These are phyloP conservation scores for Zhuqinia jingwanae DNA, from an alignment of 2,888 invertebrate species.

Conservation along the genomic window DNA sequence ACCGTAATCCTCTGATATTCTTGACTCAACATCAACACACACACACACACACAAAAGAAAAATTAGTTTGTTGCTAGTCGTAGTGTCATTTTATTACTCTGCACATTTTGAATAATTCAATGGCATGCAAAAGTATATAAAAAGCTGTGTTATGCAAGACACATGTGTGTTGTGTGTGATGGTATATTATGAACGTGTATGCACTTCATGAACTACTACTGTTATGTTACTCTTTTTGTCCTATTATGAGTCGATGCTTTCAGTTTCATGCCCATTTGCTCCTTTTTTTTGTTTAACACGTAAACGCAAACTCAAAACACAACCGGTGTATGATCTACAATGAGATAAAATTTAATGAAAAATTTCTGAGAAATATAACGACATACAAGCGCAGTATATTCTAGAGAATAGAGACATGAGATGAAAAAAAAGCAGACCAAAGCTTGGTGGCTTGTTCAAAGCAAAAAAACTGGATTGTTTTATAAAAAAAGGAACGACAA, in stretches of 20 bases:
- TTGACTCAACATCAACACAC: conserved; percentile 29
- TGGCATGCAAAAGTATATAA: conserved; percentile 37
- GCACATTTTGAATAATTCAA: conserved; percentile 61
- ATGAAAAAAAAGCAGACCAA: conserved; percentile 46
- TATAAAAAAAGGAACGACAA: conserved; percentile 65
- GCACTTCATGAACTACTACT: background rate
- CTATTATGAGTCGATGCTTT: conserved; percentile 8
- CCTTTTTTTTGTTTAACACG: too few relatives aligned
- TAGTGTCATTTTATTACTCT: conserved; percentile 69
- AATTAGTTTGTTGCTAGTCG: conserved; percentile 30
- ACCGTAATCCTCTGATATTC: background rate
- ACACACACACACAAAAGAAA: background rate
- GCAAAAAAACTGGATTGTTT: conserved; percentile 69
- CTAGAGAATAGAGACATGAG: background rate
- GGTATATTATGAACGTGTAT: too few relatives aligned
- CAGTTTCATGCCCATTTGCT: conserved; percentile 17
- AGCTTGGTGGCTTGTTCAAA: conserved; percentile 28
- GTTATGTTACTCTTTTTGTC: conserved; percentile 34
- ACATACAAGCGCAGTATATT: background rate
- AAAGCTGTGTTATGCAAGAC: conserved; percentile 44
- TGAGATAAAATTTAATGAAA: too few relatives aligned
- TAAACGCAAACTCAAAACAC: too few relatives aligned
- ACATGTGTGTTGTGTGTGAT: conserved; percentile 26
- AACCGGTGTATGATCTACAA: too few relatives aligned
- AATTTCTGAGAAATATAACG: too few relatives aligned